Base-by-base conservation (phyloP, 2,888 invertebrate genomes). In the Nymphalis c-album region DNA sequence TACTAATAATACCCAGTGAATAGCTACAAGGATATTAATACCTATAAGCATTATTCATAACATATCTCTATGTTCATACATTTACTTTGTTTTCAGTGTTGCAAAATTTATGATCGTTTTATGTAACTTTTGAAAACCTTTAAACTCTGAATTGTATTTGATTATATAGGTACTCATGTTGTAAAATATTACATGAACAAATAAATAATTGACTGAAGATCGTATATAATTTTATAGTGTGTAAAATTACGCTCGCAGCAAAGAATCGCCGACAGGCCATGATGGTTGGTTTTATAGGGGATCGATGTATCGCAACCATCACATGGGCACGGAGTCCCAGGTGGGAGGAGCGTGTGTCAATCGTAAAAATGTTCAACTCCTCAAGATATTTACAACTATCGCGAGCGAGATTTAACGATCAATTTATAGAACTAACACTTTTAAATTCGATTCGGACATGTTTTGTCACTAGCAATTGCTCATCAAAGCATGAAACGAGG, bases 301-400 rank as follows among this genome's bases (percentile, higher is more conserved):
- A 85, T 85, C 87, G 82, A 75, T 78, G 75, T 78, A 74, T 75
- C 74, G 74, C 77, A 77, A 78, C 80, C 80, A 83, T 80, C 82
- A 81, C 81, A 81, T 81, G 81, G 81, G 86, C 87, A 83, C 88
- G 87, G 85, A 85, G 83, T 82, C 86, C 77, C 85, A 85, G 85
- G 90, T 90, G 88, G 91, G 90, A 78, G 91, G 88, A 76, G 86
- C 84, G 68, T 78, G 77, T 77, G 85, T 82, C 85, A 86, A 82
- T 88, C 90, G 90, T 91, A 91, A 91, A 90, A 86, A 80, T 81
- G 80, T 78, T 78, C 81, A 78, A 82, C 84, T 85, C 85, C 81
- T 82, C 81, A 80, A 86, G 80, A 87, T 86, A 91, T 91, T 91
- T 91, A 91, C 89, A 88, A 87, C 90, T 87, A 89, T 86, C 86